phyloP scores from a whole-genome alignment of 2,888 invertebrate genomes.

The Elgonia sp. region DNA sequence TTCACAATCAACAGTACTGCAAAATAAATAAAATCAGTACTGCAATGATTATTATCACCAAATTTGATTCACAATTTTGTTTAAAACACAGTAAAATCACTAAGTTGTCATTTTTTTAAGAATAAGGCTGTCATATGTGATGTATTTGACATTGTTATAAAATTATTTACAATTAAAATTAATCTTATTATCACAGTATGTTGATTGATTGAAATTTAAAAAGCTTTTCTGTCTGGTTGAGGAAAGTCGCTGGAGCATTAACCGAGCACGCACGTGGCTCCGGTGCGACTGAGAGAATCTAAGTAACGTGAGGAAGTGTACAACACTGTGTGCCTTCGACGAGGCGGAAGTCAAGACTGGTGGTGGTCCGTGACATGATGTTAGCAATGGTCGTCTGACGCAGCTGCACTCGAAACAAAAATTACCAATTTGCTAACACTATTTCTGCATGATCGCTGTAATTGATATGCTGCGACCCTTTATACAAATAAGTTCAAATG shows the following conservation, averaged over 20 bases:
- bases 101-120: background rate
- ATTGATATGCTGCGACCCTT: conserved; percentile 15
- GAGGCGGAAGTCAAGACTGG: conserved; percentile 84
- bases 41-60: background rate
- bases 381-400: conserved; percentile 70
- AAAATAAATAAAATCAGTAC: background rate
- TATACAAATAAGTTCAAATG: conserved; percentile 3
- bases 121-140: conserved; percentile 1
- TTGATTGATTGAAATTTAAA: conserved; percentile 17
- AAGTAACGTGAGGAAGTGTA: conserved; percentile 84
- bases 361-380: conserved; percentile 77
- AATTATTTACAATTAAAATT: conserved; percentile 48
- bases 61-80: background rate
- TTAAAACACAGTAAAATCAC: background rate
- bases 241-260: conserved; percentile 77
- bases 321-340: conserved; percentile 79
- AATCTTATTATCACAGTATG: conserved; percentile 64
- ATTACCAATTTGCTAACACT: conserved; percentile 56
- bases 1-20: too few species aligned
- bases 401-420: conserved; percentile 66
- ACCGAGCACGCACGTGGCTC: conserved; percentile 85
- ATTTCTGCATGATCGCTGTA: conserved; percentile 47
- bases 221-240: conserved; percentile 30
- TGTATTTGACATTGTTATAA: background rate
- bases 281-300: conserved; percentile 84